phyloP scores from a whole-genome alignment of 30 jellyfish, hydroid and myxozoan genomes.

The Rhopilema esculentum region DNA sequence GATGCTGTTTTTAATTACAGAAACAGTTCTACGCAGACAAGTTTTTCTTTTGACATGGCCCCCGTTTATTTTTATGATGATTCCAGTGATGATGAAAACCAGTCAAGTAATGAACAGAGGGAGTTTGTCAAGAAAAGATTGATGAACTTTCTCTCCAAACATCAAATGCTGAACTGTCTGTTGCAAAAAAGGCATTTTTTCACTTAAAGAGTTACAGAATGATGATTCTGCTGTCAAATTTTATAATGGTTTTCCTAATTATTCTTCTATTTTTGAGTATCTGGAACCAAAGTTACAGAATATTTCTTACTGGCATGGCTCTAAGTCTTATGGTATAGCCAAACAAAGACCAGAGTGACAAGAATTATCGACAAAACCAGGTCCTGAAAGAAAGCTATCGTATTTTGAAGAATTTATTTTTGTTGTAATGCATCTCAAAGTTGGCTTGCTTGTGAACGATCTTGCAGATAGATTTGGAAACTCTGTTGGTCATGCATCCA shows the following conservation, averaged over 20 bases:
- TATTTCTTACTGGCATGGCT: neutral
- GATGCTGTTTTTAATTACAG: neutral
- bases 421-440: conserved; percentile 45
- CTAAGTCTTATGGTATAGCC: neutral
- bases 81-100: neutral
- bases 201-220: neutral
- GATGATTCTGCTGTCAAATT: conserved; percentile 9
- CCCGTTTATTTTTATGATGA: neutral
- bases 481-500: conserved; percentile 63
- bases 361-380: neutral
- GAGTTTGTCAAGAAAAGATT: neutral
- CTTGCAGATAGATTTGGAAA: conserved; percentile 66
- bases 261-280: conserved; percentile 5
- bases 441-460: conserved; percentile 61
- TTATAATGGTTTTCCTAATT: neutral
- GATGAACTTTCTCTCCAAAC: neutral
- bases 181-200: neutral
- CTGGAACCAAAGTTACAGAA: neutral
- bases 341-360: neutral
- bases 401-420: conserved; percentile 23
- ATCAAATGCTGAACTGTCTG: neutral
- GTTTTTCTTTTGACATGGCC: neutral
- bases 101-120: neutral
- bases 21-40: neutral
- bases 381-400: neutral